Evolutionary conservation across 1,140 invertebrate genomes (phyloP).

Genomic region (Metopolophium dirhodum): DNA sequence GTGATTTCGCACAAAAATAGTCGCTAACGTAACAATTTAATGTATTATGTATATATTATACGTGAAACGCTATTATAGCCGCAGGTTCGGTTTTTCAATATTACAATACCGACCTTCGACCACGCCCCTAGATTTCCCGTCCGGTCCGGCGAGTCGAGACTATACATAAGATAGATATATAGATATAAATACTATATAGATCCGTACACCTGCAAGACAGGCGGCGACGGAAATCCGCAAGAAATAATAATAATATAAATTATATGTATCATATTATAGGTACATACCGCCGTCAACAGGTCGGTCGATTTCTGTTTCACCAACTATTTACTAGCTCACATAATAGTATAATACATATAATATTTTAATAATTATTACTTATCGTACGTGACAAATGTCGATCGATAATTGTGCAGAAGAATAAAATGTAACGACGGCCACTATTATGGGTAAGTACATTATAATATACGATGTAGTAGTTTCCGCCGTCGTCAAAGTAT

Average conservation of each 20-base stretch:
- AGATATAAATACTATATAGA: too few species aligned
- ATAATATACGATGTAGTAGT: background rate
- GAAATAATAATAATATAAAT: constrained; percentile 11
- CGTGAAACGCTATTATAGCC: background rate
- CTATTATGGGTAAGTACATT: too few species aligned
- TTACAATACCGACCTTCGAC: background rate
- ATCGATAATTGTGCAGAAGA: background rate
- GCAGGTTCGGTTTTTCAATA: background rate
- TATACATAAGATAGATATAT: background rate
- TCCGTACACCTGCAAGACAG: background rate
- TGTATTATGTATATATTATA: background rate
- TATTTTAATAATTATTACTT: background rate
- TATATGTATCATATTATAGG: background rate
- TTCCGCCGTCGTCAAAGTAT: background rate
- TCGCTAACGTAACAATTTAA: background rate
- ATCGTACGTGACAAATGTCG: background rate
- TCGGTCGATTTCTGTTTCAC: background rate
- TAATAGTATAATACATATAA: background rate
- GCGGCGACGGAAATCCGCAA: background rate
- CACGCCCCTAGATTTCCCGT: background rate
- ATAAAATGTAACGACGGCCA: background rate
- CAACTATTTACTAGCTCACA: background rate
- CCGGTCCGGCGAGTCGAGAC: background rate
- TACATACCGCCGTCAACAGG: too few species aligned
- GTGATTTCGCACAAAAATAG: background rate